Conservation (phyloP, 2,888 invertebrate species). For the Palloptera scutellata region DNA sequence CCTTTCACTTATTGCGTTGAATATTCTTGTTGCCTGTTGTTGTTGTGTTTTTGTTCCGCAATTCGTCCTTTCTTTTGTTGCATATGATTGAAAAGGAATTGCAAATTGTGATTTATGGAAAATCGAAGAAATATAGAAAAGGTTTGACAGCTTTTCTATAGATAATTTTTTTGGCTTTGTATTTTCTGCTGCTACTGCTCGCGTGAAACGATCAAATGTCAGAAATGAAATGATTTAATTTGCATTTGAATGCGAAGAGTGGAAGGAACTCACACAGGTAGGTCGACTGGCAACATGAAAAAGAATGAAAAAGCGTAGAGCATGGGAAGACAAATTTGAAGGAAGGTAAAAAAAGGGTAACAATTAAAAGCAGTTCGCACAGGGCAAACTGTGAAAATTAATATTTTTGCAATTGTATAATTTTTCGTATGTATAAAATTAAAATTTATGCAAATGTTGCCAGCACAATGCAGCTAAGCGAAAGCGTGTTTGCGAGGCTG, state of each 20-base stretch:
- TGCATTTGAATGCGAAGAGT: slow-evolving; percentile 23
- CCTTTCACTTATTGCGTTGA: slow-evolving; percentile 32
- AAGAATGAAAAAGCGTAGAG: too few species aligned
- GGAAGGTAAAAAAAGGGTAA: slow-evolving; percentile 37
- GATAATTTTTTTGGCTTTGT: slow-evolving; percentile 23
- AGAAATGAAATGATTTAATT: slow-evolving; percentile 34
- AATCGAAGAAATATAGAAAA: slow-evolving; percentile 30
- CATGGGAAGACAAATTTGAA: slow-evolving; percentile 29
- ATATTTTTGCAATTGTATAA: slow-evolving; percentile 49
- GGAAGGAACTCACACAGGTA: not conserved
- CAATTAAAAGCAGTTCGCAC: slow-evolving; percentile 34
- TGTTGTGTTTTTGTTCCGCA: not conserved
- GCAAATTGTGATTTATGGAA: slow-evolving; percentile 30
- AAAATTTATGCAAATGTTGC: slow-evolving; percentile 19
- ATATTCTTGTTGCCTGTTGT: not conserved
- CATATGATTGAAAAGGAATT: slow-evolving; percentile 1
- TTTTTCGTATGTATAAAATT: slow-evolving; percentile 17
- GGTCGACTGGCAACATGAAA: too few species aligned
- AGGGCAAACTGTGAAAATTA: slow-evolving; percentile 58
- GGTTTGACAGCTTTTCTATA: slow-evolving; percentile 26
- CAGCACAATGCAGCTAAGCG: slow-evolving; percentile 2
- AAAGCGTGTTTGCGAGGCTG: not conserved
- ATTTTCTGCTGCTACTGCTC: not conserved
- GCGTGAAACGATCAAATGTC: slow-evolving; percentile 35
- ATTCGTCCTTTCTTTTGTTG: slow-evolving; percentile 21